A percentile compares a stretch with the other conserved stretches of the same genome.
Conservation (phyloP, 2,888 invertebrate species). For the Agonopterix subpropinquella region DNA sequence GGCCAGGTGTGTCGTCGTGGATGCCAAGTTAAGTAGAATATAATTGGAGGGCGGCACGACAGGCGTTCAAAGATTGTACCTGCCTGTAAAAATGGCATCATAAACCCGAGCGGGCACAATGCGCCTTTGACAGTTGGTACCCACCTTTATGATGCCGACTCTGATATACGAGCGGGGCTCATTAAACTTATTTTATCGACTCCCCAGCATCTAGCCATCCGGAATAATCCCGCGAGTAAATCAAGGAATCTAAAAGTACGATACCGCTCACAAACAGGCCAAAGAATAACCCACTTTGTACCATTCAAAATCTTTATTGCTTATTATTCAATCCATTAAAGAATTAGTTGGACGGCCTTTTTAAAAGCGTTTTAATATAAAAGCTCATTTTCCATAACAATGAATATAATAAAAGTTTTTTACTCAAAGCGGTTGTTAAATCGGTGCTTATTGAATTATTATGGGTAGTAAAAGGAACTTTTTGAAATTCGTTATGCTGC, state of each 20-base stretch:
- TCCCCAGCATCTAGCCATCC: slow-evolving; percentile 53
- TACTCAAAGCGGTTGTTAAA: slow-evolving; percentile 43
- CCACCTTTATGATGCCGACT: slow-evolving; percentile 71
- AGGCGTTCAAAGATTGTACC: slow-evolving; percentile 66
- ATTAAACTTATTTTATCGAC: slow-evolving; percentile 72
- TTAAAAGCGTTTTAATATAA: slow-evolving; percentile 59
- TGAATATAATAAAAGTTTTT: slow-evolving; percentile 53
- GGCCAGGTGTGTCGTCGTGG: slow-evolving; percentile 17
- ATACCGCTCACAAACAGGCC: slow-evolving; percentile 46
- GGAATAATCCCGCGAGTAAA: slow-evolving; percentile 56
- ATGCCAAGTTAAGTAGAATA: slow-evolving; percentile 66
- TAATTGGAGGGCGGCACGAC: slow-evolving; percentile 69
- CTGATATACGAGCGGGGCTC: slow-evolving; percentile 62
- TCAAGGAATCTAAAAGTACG: slow-evolving; percentile 49
- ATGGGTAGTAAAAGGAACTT: slow-evolving; percentile 38
- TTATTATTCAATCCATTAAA: slow-evolving; percentile 70
- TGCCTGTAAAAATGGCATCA: slow-evolving; percentile 73
- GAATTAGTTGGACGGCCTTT: slow-evolving; percentile 60
- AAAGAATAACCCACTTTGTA: slow-evolving; percentile 60
- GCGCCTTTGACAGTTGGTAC: slow-evolving; percentile 71
- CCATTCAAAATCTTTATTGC: slow-evolving; percentile 68
- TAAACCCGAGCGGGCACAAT: slow-evolving; percentile 68
- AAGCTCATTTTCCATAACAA: slow-evolving; percentile 66
- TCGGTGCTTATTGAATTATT: slow-evolving; percentile 57
- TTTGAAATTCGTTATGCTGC: slow-evolving; percentile 23